Percentiles rank a stretch among this genome's conserved stretches.
These are phyloP conservation scores for Oscheius onirici DNA, from an alignment of 2,888 invertebrate genomes.

Conservation along the genomic window DNA sequence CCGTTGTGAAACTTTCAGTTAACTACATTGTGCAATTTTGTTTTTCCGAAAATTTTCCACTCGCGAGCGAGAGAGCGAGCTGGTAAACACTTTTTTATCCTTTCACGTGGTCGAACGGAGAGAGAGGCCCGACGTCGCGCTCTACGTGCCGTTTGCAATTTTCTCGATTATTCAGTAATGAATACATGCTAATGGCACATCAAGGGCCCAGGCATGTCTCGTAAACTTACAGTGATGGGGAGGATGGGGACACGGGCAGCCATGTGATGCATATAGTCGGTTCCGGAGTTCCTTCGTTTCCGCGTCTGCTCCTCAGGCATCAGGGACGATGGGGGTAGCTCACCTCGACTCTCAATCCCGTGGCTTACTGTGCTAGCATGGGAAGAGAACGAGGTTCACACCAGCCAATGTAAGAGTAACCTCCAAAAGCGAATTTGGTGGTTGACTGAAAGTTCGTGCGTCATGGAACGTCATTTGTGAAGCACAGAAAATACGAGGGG, in stretches of 20 bases:
- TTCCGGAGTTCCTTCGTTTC: constrained; percentile 25
- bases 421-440: constrained; percentile 7
- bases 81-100: too few species aligned
- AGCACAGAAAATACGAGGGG: neutral
- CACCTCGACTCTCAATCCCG: constrained; percentile 17
- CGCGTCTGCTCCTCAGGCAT: constrained; percentile 21
- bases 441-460: constrained; percentile 19
- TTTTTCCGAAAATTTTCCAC: too few species aligned
- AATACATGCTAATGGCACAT: too few species aligned
- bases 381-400: constrained; percentile 8
- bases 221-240: constrained; percentile 19
- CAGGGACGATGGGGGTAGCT: neutral
- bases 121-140: too few species aligned
- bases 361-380: constrained; percentile 21
- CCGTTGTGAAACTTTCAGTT: too few species aligned
- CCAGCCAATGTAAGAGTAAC: constrained; percentile 16
- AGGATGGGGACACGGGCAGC: constrained; percentile 7
- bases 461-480: neutral
- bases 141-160: too few species aligned
- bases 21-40: too few species aligned
- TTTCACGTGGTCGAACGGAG: too few species aligned
- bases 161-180: too few species aligned
- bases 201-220: too few species aligned
- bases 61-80: too few species aligned
- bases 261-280: neutral